A percentile compares a stretch with the other conserved stretches of the same genome.
Evolutionary conservation across 1,140 invertebrate species (phyloP).

Genomic region (Caerostris extrusa): DNA sequence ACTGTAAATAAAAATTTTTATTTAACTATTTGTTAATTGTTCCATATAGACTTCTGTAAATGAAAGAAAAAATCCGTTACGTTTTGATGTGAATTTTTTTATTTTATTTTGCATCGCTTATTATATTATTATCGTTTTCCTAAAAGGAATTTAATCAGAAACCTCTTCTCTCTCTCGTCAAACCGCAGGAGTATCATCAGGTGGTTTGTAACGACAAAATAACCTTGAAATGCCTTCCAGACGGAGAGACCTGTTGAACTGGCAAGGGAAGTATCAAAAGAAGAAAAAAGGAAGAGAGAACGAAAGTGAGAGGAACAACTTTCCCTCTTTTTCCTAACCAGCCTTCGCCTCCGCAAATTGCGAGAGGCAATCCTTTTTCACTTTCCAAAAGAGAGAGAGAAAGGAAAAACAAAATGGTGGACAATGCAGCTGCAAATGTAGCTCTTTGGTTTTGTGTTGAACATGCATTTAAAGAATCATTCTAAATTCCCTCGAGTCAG

Average conservation of each 20-base stretch:
- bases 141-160: neutral
- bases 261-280: neutral
- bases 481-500: neutral
- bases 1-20: too few relatives aligned
- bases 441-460: neutral
- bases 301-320: constrained; percentile 56
- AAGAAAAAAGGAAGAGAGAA: neutral
- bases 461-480: neutral
- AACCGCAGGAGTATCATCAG: neutral
- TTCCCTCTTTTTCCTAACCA: constrained; percentile 45
- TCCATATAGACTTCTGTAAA: too few relatives aligned
- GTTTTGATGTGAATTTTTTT: neutral
- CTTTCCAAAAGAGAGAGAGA: neutral
- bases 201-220: neutral
- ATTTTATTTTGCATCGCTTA: neutral
- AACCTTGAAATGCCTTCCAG: constrained; percentile 63
- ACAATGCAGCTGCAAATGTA: neutral
- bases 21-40: too few relatives aligned
- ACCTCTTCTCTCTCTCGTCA: neutral
- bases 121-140: neutral
- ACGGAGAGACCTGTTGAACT: constrained; percentile 56
- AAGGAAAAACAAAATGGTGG: neutral
- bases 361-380: neutral
- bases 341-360: constrained; percentile 21
- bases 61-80: too few relatives aligned